phyloP scores from a whole-genome alignment of 2,113 vertebrate genomes.

The Ranitomeya imitator region DNA sequence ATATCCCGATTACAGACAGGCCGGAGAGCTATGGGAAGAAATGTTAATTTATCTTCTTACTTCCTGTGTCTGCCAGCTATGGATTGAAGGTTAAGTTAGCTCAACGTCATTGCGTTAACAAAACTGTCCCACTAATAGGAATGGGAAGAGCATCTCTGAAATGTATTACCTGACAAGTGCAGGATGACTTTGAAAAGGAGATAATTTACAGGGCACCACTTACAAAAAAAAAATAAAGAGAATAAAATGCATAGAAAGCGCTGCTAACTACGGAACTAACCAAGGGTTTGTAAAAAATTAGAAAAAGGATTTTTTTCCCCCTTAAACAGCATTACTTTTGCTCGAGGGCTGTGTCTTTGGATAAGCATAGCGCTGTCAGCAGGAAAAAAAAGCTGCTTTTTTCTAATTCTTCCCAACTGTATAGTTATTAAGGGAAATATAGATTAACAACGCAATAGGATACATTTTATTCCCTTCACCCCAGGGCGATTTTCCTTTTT shows the following conservation, averaged over 20 bases:
- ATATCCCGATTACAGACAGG: slow-evolving; percentile 27
- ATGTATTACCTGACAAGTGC: background rate
- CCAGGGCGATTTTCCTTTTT: no score
- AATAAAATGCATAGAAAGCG: background rate
- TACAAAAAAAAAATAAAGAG: background rate
- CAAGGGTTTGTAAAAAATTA: no score
- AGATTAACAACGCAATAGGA: no score
- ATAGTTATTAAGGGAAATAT: no score
- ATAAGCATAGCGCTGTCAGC: no score
- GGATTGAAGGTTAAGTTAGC: slow-evolving; percentile 43
- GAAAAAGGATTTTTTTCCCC: no score
- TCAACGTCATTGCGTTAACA: slow-evolving; percentile 36
- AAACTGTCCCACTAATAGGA: slow-evolving; percentile 29
- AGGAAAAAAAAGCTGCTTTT: no score
- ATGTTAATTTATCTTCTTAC: slow-evolving; percentile 41
- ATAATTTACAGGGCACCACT: background rate
- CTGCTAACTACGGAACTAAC: background rate
- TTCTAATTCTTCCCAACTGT: no score
- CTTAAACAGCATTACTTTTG: no score
- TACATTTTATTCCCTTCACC: no score
- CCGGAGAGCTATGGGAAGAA: slow-evolving; percentile 26
- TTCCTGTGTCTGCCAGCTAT: slow-evolving; percentile 18
- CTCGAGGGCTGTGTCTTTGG: no score
- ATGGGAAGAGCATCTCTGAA: slow-evolving; percentile 19
- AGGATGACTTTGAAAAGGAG: slow-evolving; percentile 4